These are phyloP conservation scores for Bellardia pandia DNA, from an alignment of 2,888 invertebrate species.

Conservation along the genomic window DNA sequence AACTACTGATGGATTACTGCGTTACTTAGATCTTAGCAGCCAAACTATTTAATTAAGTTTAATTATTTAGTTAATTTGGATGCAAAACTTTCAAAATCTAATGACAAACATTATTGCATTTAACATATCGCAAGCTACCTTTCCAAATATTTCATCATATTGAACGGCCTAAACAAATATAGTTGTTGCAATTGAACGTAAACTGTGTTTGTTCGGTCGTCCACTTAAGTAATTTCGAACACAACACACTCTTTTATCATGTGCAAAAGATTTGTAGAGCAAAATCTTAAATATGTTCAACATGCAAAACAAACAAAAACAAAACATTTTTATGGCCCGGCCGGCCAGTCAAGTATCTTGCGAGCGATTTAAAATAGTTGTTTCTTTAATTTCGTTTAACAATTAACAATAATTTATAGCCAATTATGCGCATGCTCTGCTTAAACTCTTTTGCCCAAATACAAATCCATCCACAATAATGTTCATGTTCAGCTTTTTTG, in stretches of 20 bases:
- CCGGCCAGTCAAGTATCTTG: slow-evolving; percentile 3
- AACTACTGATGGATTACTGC: no score
- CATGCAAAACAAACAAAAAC: slow-evolving; percentile 57
- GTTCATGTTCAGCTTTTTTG: slow-evolving; percentile 42
- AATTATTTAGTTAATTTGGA: background rate
- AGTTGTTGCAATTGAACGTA: background rate
- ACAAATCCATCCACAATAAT: slow-evolving; percentile 53
- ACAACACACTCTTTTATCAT: slow-evolving; percentile 8
- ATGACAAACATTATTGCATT: background rate
- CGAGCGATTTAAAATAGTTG: slow-evolving; percentile 7
- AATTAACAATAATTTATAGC: slow-evolving; percentile 76
- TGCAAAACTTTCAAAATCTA: background rate
- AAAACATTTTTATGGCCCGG: slow-evolving; percentile 49
- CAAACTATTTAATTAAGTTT: background rate
- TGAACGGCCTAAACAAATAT: background rate
- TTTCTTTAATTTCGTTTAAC: slow-evolving; percentile 63
- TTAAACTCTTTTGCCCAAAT: slow-evolving; percentile 65
- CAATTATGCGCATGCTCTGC: slow-evolving; percentile 75
- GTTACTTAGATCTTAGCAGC: background rate
- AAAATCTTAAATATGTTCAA: slow-evolving; percentile 52
- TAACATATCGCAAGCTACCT: background rate
- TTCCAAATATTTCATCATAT: background rate
- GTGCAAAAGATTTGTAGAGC: slow-evolving; percentile 36
- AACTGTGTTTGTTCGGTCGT: background rate
- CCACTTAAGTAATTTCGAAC: slow-evolving; percentile 30